Evolutionary conservation across 2,888 invertebrate genomes (phyloP).

Genomic region (Cheilosia vernalis): DNA sequence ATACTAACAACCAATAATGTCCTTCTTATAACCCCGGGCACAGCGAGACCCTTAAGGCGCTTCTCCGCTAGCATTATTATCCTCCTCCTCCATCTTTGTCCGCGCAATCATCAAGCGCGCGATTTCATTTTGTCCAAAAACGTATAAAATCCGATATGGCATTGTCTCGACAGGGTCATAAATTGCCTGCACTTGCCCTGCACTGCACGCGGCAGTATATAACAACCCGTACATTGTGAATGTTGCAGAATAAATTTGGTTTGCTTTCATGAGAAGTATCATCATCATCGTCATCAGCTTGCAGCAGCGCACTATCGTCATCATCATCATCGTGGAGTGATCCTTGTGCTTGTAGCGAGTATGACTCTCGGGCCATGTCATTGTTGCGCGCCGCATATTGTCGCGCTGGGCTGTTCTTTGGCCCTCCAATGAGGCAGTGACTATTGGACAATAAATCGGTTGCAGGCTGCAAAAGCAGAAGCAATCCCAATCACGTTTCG

Average conservation of each 20-base stretch:
- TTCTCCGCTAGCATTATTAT: slow-evolving; percentile 50
- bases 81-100: slow-evolving; percentile 55
- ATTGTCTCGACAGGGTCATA: slow-evolving; percentile 75
- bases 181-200: slow-evolving; percentile 71
- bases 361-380: slow-evolving; percentile 30
- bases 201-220: slow-evolving; percentile 34
- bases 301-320: neutral
- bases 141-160: slow-evolving; percentile 73
- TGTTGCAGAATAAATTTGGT: slow-evolving; percentile 67
- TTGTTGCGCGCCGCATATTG: slow-evolving; percentile 56
- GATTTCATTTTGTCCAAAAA: slow-evolving; percentile 74
- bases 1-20: slow-evolving; percentile 65
- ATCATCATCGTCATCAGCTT: slow-evolving; percentile 33
- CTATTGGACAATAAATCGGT: slow-evolving; percentile 57
- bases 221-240: slow-evolving; percentile 33
- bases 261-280: slow-evolving; percentile 59
- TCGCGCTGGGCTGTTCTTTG: slow-evolving; percentile 29
- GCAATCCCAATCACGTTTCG: slow-evolving; percentile 65
- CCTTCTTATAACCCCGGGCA: slow-evolving; percentile 28
- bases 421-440: slow-evolving; percentile 15
- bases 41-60: slow-evolving; percentile 42
- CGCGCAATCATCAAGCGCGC: slow-evolving; percentile 54
- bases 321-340: slow-evolving; percentile 21
- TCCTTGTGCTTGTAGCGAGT: slow-evolving; percentile 24
- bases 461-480: slow-evolving; percentile 38